Base-by-base conservation (phyloP, 2,797 vertebrate genomes). In the Coccyzus lansbergi region DNA sequence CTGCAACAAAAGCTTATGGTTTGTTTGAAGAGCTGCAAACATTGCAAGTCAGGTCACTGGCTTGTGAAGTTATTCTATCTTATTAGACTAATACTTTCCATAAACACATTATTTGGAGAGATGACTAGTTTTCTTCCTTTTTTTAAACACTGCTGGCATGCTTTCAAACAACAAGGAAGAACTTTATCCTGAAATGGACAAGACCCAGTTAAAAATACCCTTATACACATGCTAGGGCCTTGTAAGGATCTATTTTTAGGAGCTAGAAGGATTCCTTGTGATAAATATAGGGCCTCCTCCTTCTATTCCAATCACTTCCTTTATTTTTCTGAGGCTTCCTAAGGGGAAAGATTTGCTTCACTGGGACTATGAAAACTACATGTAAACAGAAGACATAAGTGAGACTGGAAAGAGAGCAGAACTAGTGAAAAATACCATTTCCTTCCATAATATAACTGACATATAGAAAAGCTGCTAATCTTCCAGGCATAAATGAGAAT, bases 71-170 rank as follows among this genome's bases (percentile, higher is more conserved):
- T 94, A 84, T 48, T 90, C 86, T 53, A 60, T 82, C 94, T 91
- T 94, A 95, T 85, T 96, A 93, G 92, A 93, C 80, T 95, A 95
- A 96, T 92, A 96, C 86, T 95, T 97, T 95, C 95, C 94, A 95
- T 93, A 94, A 95, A 96, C 96, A 95, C 24, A 90, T 86, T 96
- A 93, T 91, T 91, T 75, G 46, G 67, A 93, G 80, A 92, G 74
- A 71, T 92, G 83, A 97, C 87, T 90, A 79, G 85, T 94, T 96
- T 95, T 92, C 88, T 70, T 91, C 79, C 90, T 76, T 92, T 94
- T 92, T 96, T 93, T 93, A 92, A 95, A 91, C 89, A 90, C 76
- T 64, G 63, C 49, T 96, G 94, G 95, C 92, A 67, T 55, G 55
- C 77, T 92, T 94, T 93, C 93, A 96, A 95, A 92, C 86, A 94